Percentiles rank a stretch among this genome's conserved stretches.
These are phyloP conservation scores for Lepeophtheirus salmonis DNA, from an alignment of 1,140 invertebrate genomes.

Conservation along the genomic window DNA sequence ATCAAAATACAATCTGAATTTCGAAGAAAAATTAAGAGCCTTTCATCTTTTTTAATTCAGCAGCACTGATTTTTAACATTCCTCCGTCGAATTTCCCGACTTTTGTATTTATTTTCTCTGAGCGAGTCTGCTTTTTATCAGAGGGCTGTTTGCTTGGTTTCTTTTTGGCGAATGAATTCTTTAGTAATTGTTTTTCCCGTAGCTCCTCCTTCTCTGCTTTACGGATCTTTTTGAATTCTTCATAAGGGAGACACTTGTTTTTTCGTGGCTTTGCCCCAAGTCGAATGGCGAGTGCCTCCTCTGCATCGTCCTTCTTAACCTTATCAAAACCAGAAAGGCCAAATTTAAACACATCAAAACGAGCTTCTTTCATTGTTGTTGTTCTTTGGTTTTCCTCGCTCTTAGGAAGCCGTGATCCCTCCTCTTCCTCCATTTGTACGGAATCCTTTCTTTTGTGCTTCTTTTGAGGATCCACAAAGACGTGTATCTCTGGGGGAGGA, in stretches of 20 bases:
- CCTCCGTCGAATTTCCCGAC: conserved; percentile 17
- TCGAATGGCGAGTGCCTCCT: conserved; percentile 1
- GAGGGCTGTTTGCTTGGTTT: neutral
- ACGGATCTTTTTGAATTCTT: neutral
- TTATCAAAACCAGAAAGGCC: conserved; percentile 1
- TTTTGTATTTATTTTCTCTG: neutral
- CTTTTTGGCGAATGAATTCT: neutral
- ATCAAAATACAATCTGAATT: neutral
- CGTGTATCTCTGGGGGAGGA: neutral
- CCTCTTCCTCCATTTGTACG: neutral
- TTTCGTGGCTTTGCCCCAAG: conserved; percentile 16
- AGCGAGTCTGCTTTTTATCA: neutral
- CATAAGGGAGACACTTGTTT: conserved; percentile 9
- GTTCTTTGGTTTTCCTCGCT: neutral
- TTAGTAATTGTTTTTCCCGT: neutral
- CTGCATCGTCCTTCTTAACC: neutral
- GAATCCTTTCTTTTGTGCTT: too few species aligned
- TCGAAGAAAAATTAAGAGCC: neutral
- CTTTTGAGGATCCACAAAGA: neutral
- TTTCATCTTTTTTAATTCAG: conserved; percentile 11
- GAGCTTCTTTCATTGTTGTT: conserved; percentile 9
- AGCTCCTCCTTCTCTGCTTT: conserved; percentile 5
- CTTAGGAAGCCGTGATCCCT: neutral
- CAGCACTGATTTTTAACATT: conserved; percentile 8
- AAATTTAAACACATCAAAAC: conserved; percentile 17